Evolutionary conservation across 1,140 invertebrate species (phyloP), one percentile per base, ranked within the genome.

Genomic region (Macrosteles quadrilineatus): DNA sequence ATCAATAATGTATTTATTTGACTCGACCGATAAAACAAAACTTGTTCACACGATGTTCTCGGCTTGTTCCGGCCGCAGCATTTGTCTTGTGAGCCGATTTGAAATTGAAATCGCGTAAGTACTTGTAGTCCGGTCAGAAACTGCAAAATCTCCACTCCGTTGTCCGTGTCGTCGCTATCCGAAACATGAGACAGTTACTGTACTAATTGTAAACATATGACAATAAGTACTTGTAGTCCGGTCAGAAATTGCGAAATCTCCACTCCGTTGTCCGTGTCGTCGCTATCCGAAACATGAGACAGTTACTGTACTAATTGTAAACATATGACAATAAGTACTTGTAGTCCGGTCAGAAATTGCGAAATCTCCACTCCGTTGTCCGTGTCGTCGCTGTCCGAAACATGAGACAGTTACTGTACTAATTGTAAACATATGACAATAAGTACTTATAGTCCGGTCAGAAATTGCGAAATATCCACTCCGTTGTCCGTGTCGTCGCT

Each of bases 1-100:
- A 50, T 50, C 47, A 50, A 50, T 50, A 50, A 50, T 50, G 47
- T 50, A 50, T 50, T 50, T 50, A 50, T 50, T 50, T 50, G 47
- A 50, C 47, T 50, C 47, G 47, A 23, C 47, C 47, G 21, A 50
- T 50, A 50, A 50, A 50, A 50, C 47, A 50, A 50, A 50, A 50
- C 17, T 23, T 50, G 47, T 50, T 50, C 47, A 50, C 47, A 50
- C 47, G 47, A 50, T 50, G 47, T 50, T 50, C 17, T 4, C 47
- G 9, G 47, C 47, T 50, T 50, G 47, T 50, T 50, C 17, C 47
- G 17, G 6, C 47, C 4, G n/a, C 17, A 19, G 47, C 17, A 50
- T 50, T 50, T 19, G 17, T 50, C 47, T n/a, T 50, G 6, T 6
- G 17, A 23, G n/a, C 17, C 17, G 21, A 50, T 50, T 50, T 50